Conservation (phyloP, 64 coral and sea anemone genomes). For the Actinia equina region DNA sequence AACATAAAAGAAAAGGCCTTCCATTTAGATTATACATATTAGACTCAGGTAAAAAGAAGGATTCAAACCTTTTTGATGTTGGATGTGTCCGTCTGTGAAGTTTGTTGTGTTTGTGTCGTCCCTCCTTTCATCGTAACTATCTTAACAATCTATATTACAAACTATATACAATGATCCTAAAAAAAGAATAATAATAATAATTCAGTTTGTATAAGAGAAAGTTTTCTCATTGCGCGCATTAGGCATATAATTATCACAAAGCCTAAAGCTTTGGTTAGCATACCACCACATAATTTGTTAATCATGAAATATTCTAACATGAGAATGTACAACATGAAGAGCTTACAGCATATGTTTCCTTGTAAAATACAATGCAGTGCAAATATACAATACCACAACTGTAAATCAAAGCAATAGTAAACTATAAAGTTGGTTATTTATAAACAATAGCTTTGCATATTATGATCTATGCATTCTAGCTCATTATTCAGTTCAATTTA, state of each 20-base stretch:
- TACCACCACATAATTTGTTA: background rate
- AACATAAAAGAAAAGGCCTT: too few species aligned
- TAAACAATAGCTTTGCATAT: too few species aligned
- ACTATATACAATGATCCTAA: constrained; percentile 26
- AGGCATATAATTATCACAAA: background rate
- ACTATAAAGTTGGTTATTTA: too few species aligned
- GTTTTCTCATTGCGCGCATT: too few species aligned
- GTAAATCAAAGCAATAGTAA: background rate
- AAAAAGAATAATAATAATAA: background rate
- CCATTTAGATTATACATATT: too few species aligned
- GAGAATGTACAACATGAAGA: too few species aligned
- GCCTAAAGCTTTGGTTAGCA: background rate
- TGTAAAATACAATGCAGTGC: background rate
- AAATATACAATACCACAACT: background rate
- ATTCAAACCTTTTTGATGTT: constrained; percentile 28
- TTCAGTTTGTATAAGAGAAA: too few species aligned
- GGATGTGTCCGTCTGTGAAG: constrained; percentile 13
- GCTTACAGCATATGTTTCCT: too few species aligned
- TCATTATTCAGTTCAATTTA: too few species aligned
- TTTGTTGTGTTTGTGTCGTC: constrained; percentile 21
- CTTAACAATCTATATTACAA: constrained; percentile 25
- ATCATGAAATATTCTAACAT: background rate
- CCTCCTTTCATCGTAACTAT: constrained; percentile 17
- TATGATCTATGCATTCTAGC: too few species aligned
- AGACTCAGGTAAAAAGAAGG: background rate